These are phyloP conservation scores for Nibea albiflora DNA, from an alignment of 2,113 vertebrate genomes.

Conservation along the genomic window DNA sequence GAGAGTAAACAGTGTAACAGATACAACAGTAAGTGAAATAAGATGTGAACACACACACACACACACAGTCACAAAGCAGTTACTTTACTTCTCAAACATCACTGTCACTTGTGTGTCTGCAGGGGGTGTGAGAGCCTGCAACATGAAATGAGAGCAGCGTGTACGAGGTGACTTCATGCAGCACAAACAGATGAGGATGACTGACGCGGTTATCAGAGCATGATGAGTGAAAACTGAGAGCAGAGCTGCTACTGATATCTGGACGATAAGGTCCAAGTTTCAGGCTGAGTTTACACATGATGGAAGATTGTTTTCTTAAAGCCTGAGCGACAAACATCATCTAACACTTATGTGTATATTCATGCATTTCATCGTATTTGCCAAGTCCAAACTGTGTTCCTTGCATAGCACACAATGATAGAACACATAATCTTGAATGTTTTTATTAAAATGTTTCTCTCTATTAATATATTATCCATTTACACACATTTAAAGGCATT, in stretches of 20 bases:
- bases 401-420: background rate
- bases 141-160: constrained; percentile 20
- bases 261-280: background rate
- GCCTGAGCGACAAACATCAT: background rate
- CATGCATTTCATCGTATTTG: background rate
- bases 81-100: background rate
- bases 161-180: background rate
- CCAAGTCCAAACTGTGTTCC: background rate
- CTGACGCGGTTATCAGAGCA: constrained; percentile 7
- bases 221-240: constrained; percentile 35
- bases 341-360: background rate
- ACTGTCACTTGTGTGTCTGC: constrained; percentile 6
- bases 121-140: constrained; percentile 34
- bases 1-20: constrained; percentile 32
- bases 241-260: constrained; percentile 25
- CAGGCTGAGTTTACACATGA: constrained; percentile 4
- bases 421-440: background rate
- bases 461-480: constrained; percentile 73
- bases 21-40: constrained; percentile 19
- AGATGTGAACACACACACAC: background rate
- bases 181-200: background rate
- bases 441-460: constrained; percentile 76
- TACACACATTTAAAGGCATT: constrained; percentile 64
- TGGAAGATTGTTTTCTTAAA: constrained; percentile 16
- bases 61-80: background rate